These are phyloP conservation scores for Urocynchramus pylzowi DNA, from an alignment of 2,113 vertebrate species.

Conservation along the genomic window DNA sequence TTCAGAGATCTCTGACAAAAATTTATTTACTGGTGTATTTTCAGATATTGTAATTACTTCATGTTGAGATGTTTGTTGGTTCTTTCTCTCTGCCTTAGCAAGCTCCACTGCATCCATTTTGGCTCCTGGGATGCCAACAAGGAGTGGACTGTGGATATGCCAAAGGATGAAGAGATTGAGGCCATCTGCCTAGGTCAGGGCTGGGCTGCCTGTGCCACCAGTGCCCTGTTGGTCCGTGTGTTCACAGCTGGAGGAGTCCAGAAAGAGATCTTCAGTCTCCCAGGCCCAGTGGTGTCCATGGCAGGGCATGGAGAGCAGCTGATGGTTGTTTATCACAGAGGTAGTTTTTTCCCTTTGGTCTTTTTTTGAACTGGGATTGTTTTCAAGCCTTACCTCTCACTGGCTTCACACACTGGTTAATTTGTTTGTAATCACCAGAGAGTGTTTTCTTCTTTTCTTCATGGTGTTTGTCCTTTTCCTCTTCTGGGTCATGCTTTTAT, in stretches of 20 bases:
- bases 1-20: neutral
- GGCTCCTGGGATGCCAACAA: slow-evolving; percentile 94
- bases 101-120: slow-evolving; percentile 95
- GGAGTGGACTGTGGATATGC: slow-evolving; percentile 95
- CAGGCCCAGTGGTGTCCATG: slow-evolving; percentile 89
- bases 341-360: slow-evolving; percentile 57
- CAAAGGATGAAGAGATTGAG: slow-evolving; percentile 80
- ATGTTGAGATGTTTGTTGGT: neutral
- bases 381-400: neutral
- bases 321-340: slow-evolving; percentile 86
- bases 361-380: neutral
- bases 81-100: slow-evolving; percentile 74
- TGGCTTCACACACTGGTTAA: neutral
- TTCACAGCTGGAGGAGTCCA: slow-evolving; percentile 91
- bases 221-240: slow-evolving; percentile 76
- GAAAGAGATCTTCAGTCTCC: slow-evolving; percentile 87
- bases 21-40: rapidly evolving
- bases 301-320: slow-evolving; percentile 89
- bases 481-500: neutral
- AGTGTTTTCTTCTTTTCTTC: neutral
- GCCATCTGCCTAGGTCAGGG: slow-evolving; percentile 88
- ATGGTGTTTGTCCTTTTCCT: neutral
- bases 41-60: neutral
- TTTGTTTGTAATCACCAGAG: neutral
- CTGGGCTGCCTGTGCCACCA: slow-evolving; percentile 91